These are phyloP conservation scores for Echinops telfairi DNA, from an alignment of 2,113 vertebrate species.

Conservation along the genomic window DNA sequence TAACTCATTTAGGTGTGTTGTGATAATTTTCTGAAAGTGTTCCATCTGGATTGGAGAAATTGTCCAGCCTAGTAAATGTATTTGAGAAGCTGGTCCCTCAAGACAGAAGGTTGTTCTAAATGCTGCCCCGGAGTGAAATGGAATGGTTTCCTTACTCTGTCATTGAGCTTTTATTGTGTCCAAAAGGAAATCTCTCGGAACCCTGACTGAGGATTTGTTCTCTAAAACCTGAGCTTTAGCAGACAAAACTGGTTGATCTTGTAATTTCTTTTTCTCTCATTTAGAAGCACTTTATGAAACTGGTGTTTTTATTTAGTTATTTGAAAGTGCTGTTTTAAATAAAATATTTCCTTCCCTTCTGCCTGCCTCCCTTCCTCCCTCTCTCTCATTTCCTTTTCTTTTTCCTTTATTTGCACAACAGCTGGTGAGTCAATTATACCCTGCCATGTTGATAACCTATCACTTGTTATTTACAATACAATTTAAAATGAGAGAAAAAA, in stretches of 20 bases:
- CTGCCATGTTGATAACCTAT: conserved; percentile 42
- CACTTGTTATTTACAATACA: not conserved
- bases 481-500: no score
- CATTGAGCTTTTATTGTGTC: conserved; percentile 31
- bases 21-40: conserved; percentile 55
- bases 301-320: not conserved
- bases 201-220: not conserved
- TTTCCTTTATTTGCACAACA: conserved; percentile 1
- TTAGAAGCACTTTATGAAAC: conserved; percentile 6
- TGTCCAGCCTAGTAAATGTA: conserved; percentile 12
- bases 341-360: not conserved
- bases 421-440: not conserved
- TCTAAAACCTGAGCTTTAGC: conserved; percentile 24
- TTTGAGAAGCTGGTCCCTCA: conserved; percentile 15
- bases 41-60: conserved; percentile 39
- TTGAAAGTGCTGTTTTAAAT: conserved; percentile 46
- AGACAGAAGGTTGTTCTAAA: conserved; percentile 37
- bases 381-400: not conserved
- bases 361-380: not conserved
- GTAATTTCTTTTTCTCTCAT: conserved; percentile 49
- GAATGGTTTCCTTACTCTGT: conserved; percentile 19
- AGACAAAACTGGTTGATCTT: conserved; percentile 21
- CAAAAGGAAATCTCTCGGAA: conserved; percentile 45
- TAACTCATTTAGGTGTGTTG: conserved; percentile 3
- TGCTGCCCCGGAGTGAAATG: conserved; percentile 2